Evolutionary conservation across 2,797 vertebrate species (phyloP), one percentile per base, ranked within the genome.

Genomic region (Molothrus aeneus): DNA sequence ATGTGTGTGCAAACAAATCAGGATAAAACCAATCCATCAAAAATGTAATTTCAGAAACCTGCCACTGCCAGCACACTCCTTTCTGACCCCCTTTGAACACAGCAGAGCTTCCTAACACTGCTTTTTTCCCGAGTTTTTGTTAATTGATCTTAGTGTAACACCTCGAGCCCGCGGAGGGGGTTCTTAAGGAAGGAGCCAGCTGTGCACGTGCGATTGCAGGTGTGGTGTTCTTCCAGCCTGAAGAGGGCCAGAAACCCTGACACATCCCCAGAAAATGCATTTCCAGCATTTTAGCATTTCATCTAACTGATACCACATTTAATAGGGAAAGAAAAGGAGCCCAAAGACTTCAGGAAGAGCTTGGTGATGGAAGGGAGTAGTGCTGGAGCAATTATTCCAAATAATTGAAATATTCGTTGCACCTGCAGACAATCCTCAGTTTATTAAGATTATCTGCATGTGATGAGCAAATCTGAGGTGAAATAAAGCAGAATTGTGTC

Each of bases 401-500:
- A 93, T 59, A 94, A 87, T 48, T 90, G 78, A 64, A 95, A 94
- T 95, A 81, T 80, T 91, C 80, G 9, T 91, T 34, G 64, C 72
- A 48, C 80, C 93, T 93, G 88, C 91, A 32, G 93, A 54, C 86
- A 80, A 3, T 3, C 42, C 75, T 95, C 45, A 8, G 4, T 45
- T 83, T 38, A 25, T n/a, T 17, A 2, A 80, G 93, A 66, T 75
- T 57, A 90, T 92, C 95, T 92, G 10, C 31, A 4, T 1, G 61
- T 7, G 86, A 77, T 73, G 84, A 92, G 90, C 57, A 86, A 79
- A 87, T 53, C 82, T 74, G 15, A 72, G 90, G 80, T 92, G 92
- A 90, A 96, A 96, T 77, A 69, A 92, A 97, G 94, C 92, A 57
- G 93, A 88, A 94, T 96, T 80, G 72, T 50, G 24, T 95, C 95